Evolutionary conservation across 2,113 vertebrate species (phyloP), one percentile per base, ranked within the genome.

Genomic region (Elanoides forficatus): DNA sequence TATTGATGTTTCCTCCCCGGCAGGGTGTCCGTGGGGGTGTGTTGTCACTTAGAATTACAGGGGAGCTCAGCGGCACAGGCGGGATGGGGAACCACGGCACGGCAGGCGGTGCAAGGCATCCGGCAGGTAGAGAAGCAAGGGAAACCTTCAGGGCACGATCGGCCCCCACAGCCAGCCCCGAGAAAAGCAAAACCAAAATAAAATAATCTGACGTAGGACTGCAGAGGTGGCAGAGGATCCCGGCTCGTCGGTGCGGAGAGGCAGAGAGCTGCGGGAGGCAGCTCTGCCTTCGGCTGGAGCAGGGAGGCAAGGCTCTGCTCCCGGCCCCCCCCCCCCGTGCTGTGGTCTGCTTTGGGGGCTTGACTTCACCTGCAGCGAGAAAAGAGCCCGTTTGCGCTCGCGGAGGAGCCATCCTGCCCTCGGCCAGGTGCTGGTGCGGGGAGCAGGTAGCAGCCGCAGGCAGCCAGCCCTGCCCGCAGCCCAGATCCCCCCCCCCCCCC

Each of bases 91-190:
- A 50, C 32, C 7, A 15, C 2, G 1, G 43, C 75, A 6, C 4
- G 7, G 47, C 32, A 4, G 1, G 2, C 0, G 2, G 42, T 2
- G 34, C 3, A 0, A 5, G 47, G 66, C 19, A 36, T 6, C 18
- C 9, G 5, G 50, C 6, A 1, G 36, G 30, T 7, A 43, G 34
- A n/a, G 34, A n/a, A 34, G 18, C 8, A 6, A 32, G 12, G 73
- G 11, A 30, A 38, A 13, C 2, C 6, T 43, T 26, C 0, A 2
- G 29, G 79, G 42, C 18, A 10, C 2, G 0, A 25, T 1, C 71
- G 23, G 75, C 56, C 25, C 29, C 25, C 13, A 1, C 27, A 10
- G 10, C 9, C 15, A 48, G 18, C 9, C 26, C 59, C 11, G 2
- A 36, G 45, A 30, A 48, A 75, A 13, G 6, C 8, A 10, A 45